Conservation (phyloP, 2,797 vertebrate species). For the Falco rusticolus region DNA sequence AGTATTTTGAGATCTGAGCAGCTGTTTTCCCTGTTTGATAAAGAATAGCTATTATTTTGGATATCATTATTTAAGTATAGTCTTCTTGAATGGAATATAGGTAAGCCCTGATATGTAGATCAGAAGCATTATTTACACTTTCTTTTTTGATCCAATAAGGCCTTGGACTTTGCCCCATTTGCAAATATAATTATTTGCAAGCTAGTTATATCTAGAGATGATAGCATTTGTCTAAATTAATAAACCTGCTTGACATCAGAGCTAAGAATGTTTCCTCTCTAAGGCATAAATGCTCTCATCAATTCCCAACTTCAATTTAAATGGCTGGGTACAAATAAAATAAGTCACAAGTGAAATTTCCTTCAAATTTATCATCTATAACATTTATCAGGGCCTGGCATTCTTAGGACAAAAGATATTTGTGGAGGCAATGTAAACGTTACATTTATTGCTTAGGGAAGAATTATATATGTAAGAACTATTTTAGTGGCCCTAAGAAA, state of each 20-base stretch:
- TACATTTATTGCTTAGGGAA: not conserved
- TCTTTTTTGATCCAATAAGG: not conserved
- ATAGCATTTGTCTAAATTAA: not conserved
- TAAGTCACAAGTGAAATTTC: not conserved
- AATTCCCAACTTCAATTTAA: not conserved
- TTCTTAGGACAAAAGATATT: not conserved
- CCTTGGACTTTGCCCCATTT: not conserved
- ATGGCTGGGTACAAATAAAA: slow-evolving; percentile 21
- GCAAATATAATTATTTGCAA: not conserved
- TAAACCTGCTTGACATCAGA: not conserved
- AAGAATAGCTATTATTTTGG: not conserved
- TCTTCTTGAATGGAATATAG: not conserved
- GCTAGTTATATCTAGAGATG: not conserved
- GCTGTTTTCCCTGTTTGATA: not conserved
- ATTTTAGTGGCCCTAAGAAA: not conserved
- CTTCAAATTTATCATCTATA: not conserved
- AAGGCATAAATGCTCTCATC: not conserved
- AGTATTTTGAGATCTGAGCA: not conserved
- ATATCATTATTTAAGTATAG: not conserved
- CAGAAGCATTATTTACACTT: not conserved
- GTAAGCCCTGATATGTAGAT: not conserved
- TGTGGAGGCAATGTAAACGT: not conserved
- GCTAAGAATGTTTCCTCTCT: slow-evolving; percentile 23
- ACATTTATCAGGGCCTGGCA: not conserved
- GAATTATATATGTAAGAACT: not conserved